Conservation (phyloP, 2,797 vertebrate species). For the Steatocranus sp. region DNA sequence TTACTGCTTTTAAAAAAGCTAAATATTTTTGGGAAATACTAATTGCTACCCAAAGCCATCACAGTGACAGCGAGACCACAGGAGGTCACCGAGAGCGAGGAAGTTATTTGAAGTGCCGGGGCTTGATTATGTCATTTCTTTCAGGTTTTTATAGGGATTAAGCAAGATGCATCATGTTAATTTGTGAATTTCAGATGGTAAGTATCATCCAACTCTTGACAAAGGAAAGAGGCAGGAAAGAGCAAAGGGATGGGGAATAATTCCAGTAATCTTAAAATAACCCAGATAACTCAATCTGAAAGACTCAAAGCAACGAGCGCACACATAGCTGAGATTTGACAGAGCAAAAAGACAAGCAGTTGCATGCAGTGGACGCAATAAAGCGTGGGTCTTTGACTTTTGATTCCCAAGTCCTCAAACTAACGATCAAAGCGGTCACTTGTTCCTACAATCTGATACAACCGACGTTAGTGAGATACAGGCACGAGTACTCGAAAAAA, state of each 20-base stretch:
- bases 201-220: background rate
- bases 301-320: background rate
- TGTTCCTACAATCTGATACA: background rate
- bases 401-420: background rate
- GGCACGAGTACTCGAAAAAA: accelerated
- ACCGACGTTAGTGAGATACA: background rate
- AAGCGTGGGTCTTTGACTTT: background rate
- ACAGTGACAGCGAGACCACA: background rate
- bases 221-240: background rate
- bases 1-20: background rate
- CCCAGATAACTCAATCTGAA: background rate
- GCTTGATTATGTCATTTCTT: background rate
- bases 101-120: background rate
- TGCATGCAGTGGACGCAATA: background rate
- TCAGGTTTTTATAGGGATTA: background rate
- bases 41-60: background rate
- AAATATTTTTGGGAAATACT: background rate
- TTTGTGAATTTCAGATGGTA: accelerated
- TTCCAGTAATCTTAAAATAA: background rate
- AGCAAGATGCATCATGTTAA: background rate
- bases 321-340: background rate
- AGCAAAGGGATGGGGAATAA: background rate
- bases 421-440: background rate
- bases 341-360: background rate
- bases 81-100: background rate